Percentiles rank a stretch among this genome's conserved stretches.
Conservation (phyloP, 2,797 vertebrate species). For the Bufotes viridis region DNA sequence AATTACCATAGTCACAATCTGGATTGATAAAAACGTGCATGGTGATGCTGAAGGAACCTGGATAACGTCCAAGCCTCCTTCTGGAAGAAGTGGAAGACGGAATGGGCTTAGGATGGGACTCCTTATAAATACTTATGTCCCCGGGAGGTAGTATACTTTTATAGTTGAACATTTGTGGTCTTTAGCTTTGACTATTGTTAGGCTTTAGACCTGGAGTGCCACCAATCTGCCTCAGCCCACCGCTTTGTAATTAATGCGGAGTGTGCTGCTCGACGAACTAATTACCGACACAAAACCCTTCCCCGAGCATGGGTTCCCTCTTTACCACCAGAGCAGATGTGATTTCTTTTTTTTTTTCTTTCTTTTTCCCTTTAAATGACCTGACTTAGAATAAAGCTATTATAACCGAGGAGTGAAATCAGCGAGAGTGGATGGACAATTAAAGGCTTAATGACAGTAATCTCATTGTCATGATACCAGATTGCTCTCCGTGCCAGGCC, state of each 20-base stretch:
- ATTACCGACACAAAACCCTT: conserved; percentile 20
- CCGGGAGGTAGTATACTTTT: conserved; percentile 35
- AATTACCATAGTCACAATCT: conserved; percentile 56
- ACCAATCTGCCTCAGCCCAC: conserved; percentile 23
- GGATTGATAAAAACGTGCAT: conserved; percentile 43
- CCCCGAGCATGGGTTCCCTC: background rate
- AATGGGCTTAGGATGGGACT: conserved; percentile 26
- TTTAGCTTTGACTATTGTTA: conserved; percentile 42
- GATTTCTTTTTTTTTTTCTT: background rate
- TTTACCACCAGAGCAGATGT: conserved; percentile 9
- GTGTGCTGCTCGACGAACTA: conserved; percentile 15
- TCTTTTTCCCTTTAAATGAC: background rate
- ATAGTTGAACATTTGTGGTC: conserved; percentile 32
- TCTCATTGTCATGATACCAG: conserved; percentile 8
- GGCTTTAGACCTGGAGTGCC: conserved; percentile 40
- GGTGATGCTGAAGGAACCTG: conserved; percentile 47
- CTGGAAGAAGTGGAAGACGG: background rate
- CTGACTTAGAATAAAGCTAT: background rate
- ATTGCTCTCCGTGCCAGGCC: background rate
- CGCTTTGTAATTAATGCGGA: conserved; percentile 61
- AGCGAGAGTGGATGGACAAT: conserved; percentile 14
- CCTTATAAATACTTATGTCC: conserved; percentile 35
- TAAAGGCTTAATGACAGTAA: conserved; percentile 27
- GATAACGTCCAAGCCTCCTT: conserved; percentile 34
- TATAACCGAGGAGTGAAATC: background rate